These are phyloP conservation scores for Limonius californicus DNA, from an alignment of 1,140 invertebrate species.

Conservation along the genomic window DNA sequence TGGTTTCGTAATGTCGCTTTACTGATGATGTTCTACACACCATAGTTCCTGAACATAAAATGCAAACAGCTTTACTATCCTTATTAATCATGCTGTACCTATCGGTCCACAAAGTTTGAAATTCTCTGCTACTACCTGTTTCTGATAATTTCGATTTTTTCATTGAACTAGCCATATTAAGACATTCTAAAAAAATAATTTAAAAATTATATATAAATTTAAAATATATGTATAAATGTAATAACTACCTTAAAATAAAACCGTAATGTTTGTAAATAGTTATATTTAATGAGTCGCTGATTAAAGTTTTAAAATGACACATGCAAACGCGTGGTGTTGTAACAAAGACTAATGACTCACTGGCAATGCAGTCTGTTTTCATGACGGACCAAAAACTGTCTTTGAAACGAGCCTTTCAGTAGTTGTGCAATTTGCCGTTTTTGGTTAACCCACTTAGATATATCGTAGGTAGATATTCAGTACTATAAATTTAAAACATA, in stretches of 20 bases:
- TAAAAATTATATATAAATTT: conserved; percentile 1
- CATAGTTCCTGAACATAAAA: conserved; percentile 31
- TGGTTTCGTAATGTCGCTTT: conserved; percentile 29
- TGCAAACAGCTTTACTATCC: conserved; percentile 26
- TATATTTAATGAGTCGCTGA: neutral
- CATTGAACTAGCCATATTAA: conserved; percentile 24
- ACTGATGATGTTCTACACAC: conserved; percentile 31
- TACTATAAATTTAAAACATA: neutral
- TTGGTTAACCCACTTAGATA: neutral
- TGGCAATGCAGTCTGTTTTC: neutral
- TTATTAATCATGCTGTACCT: conserved; percentile 28
- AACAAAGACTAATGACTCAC: neutral
- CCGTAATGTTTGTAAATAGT: neutral
- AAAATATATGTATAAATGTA: neutral
- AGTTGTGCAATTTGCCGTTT: neutral
- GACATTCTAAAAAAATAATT: conserved; percentile 2
- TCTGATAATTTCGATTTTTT: conserved; percentile 24
- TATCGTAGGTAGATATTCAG: neutral
- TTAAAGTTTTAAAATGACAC: neutral
- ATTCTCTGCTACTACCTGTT: conserved; percentile 23
- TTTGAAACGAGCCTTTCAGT: neutral
- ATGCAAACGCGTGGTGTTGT: neutral
- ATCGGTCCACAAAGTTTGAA: conserved; percentile 27
- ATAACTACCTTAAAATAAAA: neutral
- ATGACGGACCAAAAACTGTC: neutral